A percentile compares a stretch with the other conserved stretches of the same genome.
phyloP scores from a whole-genome alignment of 1,140 invertebrate genomes.

The Polyergus mexicanus region DNA sequence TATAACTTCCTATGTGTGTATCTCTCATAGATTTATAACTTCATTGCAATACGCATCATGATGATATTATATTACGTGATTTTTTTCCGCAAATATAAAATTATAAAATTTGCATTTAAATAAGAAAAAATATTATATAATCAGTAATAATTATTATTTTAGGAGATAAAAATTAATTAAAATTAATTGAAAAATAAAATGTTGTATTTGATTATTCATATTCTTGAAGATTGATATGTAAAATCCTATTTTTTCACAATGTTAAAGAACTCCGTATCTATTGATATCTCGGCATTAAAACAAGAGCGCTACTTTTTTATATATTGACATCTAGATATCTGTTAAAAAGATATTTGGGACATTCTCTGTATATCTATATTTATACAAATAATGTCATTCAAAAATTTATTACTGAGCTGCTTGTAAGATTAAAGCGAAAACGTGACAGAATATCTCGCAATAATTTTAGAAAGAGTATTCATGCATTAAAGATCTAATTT shows the following conservation, averaged over 20 bases:
- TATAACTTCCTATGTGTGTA: neutral
- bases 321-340: constrained; percentile 45
- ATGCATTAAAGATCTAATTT: neutral
- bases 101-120: neutral
- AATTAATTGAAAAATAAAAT: neutral
- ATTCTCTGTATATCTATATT: constrained; percentile 17
- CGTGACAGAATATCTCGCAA: neutral
- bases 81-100: neutral
- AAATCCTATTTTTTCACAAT: neutral
- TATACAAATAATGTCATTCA: constrained; percentile 46
- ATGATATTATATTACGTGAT: neutral
- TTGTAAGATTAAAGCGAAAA: constrained; percentile 6
- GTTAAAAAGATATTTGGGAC: constrained; percentile 24
- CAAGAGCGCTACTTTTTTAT: constrained; percentile 35
- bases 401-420: constrained; percentile 20
- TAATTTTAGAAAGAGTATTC: constrained; percentile 4
- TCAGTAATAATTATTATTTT: neutral
- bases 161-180: neutral
- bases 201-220: neutral
- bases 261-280: constrained; percentile 39
- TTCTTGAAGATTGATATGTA: constrained; percentile 16
- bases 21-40: neutral
- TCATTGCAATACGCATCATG: neutral
- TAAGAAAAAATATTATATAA: neutral
- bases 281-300: constrained; percentile 56